Conservation (phyloP, 2,113 vertebrate genomes). For the mouse (Mus musculus) region DNA sequence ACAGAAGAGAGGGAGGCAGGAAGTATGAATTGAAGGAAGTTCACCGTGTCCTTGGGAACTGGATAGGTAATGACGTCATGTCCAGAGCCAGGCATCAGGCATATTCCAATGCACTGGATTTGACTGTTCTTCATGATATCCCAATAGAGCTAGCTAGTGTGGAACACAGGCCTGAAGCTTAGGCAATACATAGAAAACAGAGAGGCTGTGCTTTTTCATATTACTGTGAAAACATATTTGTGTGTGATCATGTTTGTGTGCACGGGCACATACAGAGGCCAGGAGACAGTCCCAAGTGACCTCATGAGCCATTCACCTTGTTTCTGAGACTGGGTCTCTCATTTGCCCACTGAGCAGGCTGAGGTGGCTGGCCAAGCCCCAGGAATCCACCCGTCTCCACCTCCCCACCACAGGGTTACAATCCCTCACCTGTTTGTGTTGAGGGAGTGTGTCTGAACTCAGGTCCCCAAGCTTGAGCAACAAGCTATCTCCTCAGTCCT, state of each 20-base stretch:
- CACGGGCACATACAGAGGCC: too few relatives aligned
- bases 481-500: not conserved
- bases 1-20: not conserved
- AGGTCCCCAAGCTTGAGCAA: not conserved
- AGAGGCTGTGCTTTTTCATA: not conserved
- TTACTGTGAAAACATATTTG: not conserved
- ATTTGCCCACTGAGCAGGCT: not conserved
- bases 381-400: not conserved
- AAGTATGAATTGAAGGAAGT: not conserved
- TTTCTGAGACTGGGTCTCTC: not conserved
- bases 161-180: not conserved
- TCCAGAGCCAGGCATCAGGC: not conserved
- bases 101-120: not conserved
- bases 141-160: not conserved
- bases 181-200: conserved; percentile 1
- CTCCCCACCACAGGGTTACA: not conserved
- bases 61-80: not conserved
- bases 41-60: not conserved
- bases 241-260: not conserved
- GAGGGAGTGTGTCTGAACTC: not conserved
- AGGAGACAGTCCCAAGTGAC: not conserved
- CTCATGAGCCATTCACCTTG: not conserved
- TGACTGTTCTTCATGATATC: not conserved
- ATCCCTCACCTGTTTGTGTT: not conserved
- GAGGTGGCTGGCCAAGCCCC: not conserved